These are phyloP conservation scores for Eumerus sabulonum DNA, from an alignment of 2,888 invertebrate species.

Conservation along the genomic window DNA sequence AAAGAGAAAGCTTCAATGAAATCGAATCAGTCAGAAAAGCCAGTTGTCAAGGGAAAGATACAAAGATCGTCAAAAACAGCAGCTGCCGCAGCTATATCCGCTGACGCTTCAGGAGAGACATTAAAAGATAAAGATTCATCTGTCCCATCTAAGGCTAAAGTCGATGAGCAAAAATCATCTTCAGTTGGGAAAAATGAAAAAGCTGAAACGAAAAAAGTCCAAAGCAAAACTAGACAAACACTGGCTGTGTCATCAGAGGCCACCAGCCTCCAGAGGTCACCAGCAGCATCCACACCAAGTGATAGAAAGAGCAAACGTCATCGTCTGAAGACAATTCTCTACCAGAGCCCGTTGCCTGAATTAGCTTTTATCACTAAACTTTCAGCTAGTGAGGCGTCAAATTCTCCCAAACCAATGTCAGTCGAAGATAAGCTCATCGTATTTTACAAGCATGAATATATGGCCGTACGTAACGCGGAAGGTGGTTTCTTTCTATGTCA, in stretches of 20 bases:
- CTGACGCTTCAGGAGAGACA: constrained; percentile 70
- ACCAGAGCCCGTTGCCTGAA: constrained; percentile 90
- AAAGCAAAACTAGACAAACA: constrained; percentile 42
- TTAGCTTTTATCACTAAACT: constrained; percentile 88
- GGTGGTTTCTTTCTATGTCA: constrained; percentile 94
- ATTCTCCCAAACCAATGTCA: constrained; percentile 80
- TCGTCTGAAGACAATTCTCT: constrained; percentile 82
- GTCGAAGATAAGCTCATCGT: constrained; percentile 90
- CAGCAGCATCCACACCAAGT: constrained; percentile 55
- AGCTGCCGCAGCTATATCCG: constrained; percentile 69
- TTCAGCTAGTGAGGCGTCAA: constrained; percentile 81
- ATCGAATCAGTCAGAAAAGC: constrained; percentile 48
- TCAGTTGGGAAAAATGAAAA: constrained; percentile 40
- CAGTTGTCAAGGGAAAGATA: constrained; percentile 25
- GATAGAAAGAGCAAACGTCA: constrained; percentile 74
- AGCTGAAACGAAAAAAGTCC: constrained; percentile 34
- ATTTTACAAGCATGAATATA: constrained; percentile 93
- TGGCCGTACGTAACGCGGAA: constrained; percentile 94
- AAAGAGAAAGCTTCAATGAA: constrained; percentile 33
- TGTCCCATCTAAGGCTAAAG: constrained; percentile 34
- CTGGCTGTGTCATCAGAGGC: constrained; percentile 3
- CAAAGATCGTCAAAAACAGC: constrained; percentile 37
- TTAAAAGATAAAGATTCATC: constrained; percentile 60
- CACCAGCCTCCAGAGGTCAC: constrained; percentile 25
- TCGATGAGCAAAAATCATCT: constrained; percentile 42